Base-by-base conservation (phyloP, 2,888 invertebrate species). In the Antheraea yamamai region DNA sequence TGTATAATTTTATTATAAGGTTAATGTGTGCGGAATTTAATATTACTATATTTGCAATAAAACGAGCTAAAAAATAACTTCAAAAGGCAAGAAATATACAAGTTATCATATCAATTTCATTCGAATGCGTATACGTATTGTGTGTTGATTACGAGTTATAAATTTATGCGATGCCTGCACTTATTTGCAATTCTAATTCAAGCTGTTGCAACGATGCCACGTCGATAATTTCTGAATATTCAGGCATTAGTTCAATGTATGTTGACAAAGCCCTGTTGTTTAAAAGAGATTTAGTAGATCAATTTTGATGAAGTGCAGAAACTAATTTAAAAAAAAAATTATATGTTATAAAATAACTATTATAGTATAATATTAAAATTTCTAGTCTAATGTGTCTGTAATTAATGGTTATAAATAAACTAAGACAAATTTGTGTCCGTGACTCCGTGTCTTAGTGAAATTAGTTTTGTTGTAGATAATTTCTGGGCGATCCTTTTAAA, bases 111-210 rank as follows among this genome's bases (percentile, higher is more conserved):
- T 70, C 39, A 39, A 70, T 35, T 20, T 35, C 14, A 35, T 35
- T 39, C 20, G 12, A 39, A 71, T 30, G 61, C 6, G 51, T 30
- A 70, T 68, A 73, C 35, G 55, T 73, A 68, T 68, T 70, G 39
- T 72, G 58, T 75, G 68, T 71, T 75, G 75, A 75, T 75, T 73
- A 75, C 55, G 23, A 64, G 55, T 73, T 73, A 55, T 75, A 68
- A 72, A 72, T 75, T 39, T 77, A 47, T 64, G 61, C 77, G 77
- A 73, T 76, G 39, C 75, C 76, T 78, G 78, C 77, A 74, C 78
- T 79, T 81, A 87, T 87, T 87, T 85, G 84, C 82, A 83, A 85
- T 81, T 83, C 81, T 80, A 83, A 75, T 74, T 72, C 70, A 70
- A 74, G 68, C 74, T 71, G 71, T 70, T 72, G 47, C 71, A 64